Percentiles rank a stretch among this genome's conserved stretches.
Evolutionary conservation across 2,113 vertebrate genomes (phyloP).

Genomic region (Gallinago undulata): DNA sequence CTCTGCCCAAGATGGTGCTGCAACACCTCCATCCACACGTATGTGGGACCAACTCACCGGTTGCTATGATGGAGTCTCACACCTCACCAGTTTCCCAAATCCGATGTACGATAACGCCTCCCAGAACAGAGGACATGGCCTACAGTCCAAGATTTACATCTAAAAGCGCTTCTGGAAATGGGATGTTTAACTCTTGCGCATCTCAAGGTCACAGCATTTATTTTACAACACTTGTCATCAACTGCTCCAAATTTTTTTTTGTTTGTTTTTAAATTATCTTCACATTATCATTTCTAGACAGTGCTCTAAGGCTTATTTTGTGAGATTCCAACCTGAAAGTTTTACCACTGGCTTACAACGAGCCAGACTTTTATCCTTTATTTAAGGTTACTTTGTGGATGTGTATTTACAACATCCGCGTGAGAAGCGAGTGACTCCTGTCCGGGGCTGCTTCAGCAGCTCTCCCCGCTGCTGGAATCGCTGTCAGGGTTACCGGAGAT

Average conservation of each 20-base stretch:
- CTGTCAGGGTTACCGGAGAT: background rate
- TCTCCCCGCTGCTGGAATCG: background rate
- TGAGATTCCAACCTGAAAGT: background rate
- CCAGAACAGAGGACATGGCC: background rate
- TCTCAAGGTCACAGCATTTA: background rate
- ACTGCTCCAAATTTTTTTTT: background rate
- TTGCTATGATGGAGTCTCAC: background rate
- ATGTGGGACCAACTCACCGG: no score
- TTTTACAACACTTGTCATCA: background rate
- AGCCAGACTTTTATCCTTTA: background rate
- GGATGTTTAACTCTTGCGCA: background rate
- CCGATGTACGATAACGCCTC: background rate
- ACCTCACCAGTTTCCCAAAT: background rate
- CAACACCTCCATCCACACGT: accelerated
- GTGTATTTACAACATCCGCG: background rate
- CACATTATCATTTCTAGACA: background rate
- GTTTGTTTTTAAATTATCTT: background rate
- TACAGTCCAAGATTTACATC: background rate
- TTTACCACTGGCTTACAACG: background rate
- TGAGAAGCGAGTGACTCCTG: background rate
- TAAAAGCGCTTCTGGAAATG: background rate
- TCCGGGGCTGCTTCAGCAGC: background rate
- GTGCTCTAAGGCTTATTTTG: background rate
- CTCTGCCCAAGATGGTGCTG: background rate
- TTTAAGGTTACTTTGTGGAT: background rate